phyloP scores from a whole-genome alignment of 2,113 vertebrate species.

The Hippoglossus stenolepis region DNA sequence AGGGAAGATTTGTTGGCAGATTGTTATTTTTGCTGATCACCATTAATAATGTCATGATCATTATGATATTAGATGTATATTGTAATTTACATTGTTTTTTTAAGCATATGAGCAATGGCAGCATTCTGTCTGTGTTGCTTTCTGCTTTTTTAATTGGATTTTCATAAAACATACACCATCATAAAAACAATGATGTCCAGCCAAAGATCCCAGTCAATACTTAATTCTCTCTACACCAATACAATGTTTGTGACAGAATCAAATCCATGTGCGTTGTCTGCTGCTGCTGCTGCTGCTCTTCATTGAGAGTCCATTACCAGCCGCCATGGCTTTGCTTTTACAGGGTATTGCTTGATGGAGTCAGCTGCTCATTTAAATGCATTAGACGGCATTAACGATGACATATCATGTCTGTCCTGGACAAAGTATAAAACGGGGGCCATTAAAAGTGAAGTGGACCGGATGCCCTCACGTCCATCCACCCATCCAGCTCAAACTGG shows the following conservation, averaged over 20 bases:
- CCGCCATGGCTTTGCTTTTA: constrained; percentile 36
- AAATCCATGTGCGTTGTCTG: constrained; percentile 18
- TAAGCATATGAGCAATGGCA: no score
- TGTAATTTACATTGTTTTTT: no score
- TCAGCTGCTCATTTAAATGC: constrained; percentile 63
- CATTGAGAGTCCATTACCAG: constrained; percentile 54
- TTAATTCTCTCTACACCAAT: neutral
- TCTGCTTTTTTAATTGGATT: neutral
- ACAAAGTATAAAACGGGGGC: constrained; percentile 47
- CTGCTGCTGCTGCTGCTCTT: constrained; percentile 22
- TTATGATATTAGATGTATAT: no score
- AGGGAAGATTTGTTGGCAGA: neutral
- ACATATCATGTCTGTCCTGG: constrained; percentile 56
- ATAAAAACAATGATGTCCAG: neutral
- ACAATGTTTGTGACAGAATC: constrained; percentile 23
- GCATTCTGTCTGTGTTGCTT: no score
- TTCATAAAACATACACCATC: neutral
- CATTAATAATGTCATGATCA: neutral
- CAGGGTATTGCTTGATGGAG: constrained; percentile 39
- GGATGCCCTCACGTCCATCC: constrained; percentile 46
- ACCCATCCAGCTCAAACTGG: neutral
- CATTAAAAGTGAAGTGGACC: constrained; percentile 46
- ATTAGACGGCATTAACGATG: constrained; percentile 66
- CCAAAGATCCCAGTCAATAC: neutral
- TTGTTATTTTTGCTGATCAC: neutral